phyloP scores from a whole-genome alignment of 2,888 invertebrate species.

The Acronicta alni region DNA sequence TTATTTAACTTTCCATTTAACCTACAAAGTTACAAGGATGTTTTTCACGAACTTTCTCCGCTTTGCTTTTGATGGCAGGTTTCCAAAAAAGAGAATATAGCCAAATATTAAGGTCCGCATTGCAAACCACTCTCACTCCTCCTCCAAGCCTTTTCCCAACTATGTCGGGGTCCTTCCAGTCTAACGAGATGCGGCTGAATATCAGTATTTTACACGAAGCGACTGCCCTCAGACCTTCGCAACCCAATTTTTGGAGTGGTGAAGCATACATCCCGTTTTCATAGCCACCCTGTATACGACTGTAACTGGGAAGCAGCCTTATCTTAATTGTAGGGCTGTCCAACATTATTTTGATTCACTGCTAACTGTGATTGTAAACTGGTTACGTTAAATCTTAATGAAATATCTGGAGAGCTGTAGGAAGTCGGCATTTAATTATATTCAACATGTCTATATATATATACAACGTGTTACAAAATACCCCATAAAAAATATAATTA shows the following conservation, averaged over 20 bases:
- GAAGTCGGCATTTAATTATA: not conserved
- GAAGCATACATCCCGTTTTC: no score
- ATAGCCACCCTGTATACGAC: not conserved
- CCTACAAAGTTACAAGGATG: not conserved
- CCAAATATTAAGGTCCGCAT: not conserved
- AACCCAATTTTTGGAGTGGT: no score
- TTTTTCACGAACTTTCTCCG: not conserved
- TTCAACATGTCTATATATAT: no score
- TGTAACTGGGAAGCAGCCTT: not conserved
- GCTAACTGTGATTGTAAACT: not conserved
- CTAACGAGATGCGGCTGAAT: no score
- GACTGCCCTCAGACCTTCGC: no score
- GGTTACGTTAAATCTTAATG: constrained; percentile 14
- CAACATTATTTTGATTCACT: constrained; percentile 9
- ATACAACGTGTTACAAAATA: no score
- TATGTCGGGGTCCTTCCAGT: no score
- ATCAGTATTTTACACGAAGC: no score
- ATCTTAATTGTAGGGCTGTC: constrained; percentile 4
- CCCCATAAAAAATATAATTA: no score
- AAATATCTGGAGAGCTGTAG: constrained; percentile 10
- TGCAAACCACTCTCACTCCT: not conserved
- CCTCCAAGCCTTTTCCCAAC: no score
- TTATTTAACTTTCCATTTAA: not conserved
- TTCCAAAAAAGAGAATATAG: constrained; percentile 10
- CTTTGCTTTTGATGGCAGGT: not conserved